Evolutionary conservation across 2,888 invertebrate species (phyloP).

Genomic region (Choreutis nemorana): DNA sequence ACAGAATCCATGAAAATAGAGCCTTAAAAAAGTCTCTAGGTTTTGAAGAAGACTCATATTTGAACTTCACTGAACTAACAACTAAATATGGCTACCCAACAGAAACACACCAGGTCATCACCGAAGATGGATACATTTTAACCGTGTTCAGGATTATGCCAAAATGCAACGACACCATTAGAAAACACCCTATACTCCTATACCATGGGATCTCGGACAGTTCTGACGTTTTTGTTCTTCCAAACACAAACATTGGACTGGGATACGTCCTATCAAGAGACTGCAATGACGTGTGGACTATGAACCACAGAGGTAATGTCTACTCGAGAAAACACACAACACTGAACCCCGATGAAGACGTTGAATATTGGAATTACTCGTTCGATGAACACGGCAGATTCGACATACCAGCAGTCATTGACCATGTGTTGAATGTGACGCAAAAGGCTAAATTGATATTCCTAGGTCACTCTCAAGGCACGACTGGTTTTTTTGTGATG

Average conservation of each 20-base stretch:
- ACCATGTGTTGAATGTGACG: constrained; percentile 1
- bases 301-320: constrained; percentile 6
- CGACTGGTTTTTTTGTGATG: constrained; percentile 67
- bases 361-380: constrained; percentile 65
- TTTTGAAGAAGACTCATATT: constrained; percentile 39
- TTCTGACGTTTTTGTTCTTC: constrained; percentile 2
- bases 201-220: constrained; percentile 6
- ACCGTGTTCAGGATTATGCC: constrained; percentile 30
- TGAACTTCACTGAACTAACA: constrained; percentile 38
- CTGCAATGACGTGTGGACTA: constrained; percentile 10
- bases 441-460: constrained; percentile 60
- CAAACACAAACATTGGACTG: constrained; percentile 1
- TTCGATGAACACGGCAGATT: constrained; percentile 76
- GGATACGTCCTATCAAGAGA: constrained; percentile 5
- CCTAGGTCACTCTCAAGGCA: constrained; percentile 77
- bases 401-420: constrained; percentile 69
- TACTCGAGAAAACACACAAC: constrained; percentile 55
- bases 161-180: constrained; percentile 19
- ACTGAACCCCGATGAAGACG: constrained; percentile 20
- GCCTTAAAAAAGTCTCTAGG: constrained; percentile 31
- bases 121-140: constrained; percentile 40
- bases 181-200: constrained; percentile 3
- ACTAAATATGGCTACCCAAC: constrained; percentile 28
- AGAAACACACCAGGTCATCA: constrained; percentile 28
- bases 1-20: constrained; percentile 29